A percentile compares a stretch with the other conserved stretches of the same genome.
These are phyloP conservation scores for Lochmaea crataegi DNA, from an alignment of 2,888 invertebrate genomes.

Conservation along the genomic window DNA sequence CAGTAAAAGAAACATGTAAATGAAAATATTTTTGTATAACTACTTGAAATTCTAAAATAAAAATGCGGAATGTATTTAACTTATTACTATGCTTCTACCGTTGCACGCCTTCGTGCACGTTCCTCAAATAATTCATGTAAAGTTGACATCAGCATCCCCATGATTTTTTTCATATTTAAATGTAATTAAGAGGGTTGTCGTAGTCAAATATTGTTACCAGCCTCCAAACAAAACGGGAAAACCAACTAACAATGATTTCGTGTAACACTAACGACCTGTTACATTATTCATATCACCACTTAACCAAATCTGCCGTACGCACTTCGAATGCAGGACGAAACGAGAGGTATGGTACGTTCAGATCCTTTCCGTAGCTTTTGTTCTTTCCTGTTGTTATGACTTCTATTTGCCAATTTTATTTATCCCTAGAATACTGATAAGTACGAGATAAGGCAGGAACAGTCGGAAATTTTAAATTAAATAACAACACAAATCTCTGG, in stretches of 20 bases:
- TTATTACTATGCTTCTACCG: not conserved
- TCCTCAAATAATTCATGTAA: not conserved
- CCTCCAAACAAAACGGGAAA: conserved; percentile 44
- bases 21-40: no score
- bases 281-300: conserved; percentile 60
- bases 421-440: conserved; percentile 19
- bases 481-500: not conserved
- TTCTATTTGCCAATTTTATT: conserved; percentile 44
- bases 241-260: conserved; percentile 53
- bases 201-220: conserved; percentile 8
- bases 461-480: not conserved
- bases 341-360: conserved; percentile 11
- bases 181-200: conserved; percentile 51
- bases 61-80: not conserved
- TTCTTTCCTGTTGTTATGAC: conserved; percentile 43
- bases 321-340: conserved; percentile 53
- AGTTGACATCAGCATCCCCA: conserved; percentile 4
- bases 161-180: conserved; percentile 49
- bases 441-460: not conserved
- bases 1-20: no score
- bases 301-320: conserved; percentile 58
- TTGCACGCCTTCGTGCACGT: not conserved
- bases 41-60: no score
- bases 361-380: conserved; percentile 50
- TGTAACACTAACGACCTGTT: conserved; percentile 59